Evolutionary conservation across 1,140 invertebrate species (phyloP), one percentile per base, ranked within the genome.

Genomic region (Belonocnema kinseyi): DNA sequence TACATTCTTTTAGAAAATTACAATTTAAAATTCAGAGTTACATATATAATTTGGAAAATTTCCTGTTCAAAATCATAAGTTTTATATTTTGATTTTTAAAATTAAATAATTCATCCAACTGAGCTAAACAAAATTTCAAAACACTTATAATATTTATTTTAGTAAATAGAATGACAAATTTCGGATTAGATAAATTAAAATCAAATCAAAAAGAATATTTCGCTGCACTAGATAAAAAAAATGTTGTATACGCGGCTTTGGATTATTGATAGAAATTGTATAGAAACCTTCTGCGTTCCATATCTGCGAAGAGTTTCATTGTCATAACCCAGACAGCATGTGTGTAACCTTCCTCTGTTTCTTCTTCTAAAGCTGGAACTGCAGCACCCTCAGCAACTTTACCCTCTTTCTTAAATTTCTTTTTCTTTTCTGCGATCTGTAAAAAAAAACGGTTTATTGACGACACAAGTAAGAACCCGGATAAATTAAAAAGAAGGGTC

Each of bases 251-350:
- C 1, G 10, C 10, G 40, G 7, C 7, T 46, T 46, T 10, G 8
- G 8, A 46, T 46, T 46, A 11, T 46, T 46, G 40, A 46, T 58
- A 13, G 40, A 74, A 50, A 80, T 66, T 14, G 74, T 46, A 10
- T 51, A 61, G 14, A 79, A 77, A 94, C 76, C 95, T 92, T 93
- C 97, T 95, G 78, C 97, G 92, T 91, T 97, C 98, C 94, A 99
- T 96, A 90, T 99, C 98, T 72, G 98, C 98, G 94, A 99, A 99
- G 50, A 99, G 92, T 94, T 99, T 99, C 97, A 99, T 99, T 5
- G 98, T 99, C 94, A 99, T 96, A 13, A 99, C 97, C 93, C 98
- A 98, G 19, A 99, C 94, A 19, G 98, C 95, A 93, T 98, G 97
- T 91, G 97, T 97, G 85, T 97, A 98, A 90, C 98, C 97, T 58